These are phyloP conservation scores for Bombus terrestris DNA, from an alignment of 1,140 invertebrate genomes.

Conservation along the genomic window DNA sequence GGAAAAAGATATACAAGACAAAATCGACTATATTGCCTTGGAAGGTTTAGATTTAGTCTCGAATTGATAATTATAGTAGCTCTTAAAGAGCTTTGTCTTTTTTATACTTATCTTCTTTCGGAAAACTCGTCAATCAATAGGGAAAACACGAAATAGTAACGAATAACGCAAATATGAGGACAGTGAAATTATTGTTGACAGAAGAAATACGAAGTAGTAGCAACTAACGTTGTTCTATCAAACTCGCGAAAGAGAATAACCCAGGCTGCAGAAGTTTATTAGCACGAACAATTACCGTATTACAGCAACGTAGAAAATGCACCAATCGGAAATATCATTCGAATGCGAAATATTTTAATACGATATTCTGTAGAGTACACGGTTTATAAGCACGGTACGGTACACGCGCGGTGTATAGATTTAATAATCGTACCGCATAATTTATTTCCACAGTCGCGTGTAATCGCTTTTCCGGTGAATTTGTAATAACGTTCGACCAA, in stretches of 20 bases:
- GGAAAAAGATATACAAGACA: accelerated
- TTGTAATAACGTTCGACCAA: slow-evolving; percentile 47
- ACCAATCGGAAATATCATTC: slow-evolving; percentile 17
- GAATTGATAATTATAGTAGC: background rate
- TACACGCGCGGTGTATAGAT: slow-evolving; percentile 25
- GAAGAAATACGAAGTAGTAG: background rate
- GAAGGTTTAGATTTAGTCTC: background rate
- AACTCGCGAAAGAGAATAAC: slow-evolving; percentile 39
- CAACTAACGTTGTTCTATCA: background rate
- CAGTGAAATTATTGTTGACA: background rate
- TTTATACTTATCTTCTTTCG: too few relatives aligned
- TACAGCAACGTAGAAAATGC: slow-evolving; percentile 39
- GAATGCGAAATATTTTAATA: slow-evolving; percentile 42
- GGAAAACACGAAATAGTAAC: too few relatives aligned
- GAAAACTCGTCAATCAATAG: too few relatives aligned
- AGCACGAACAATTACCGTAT: slow-evolving; percentile 22
- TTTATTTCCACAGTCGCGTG: slow-evolving; percentile 44
- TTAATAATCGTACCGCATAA: slow-evolving; percentile 50
- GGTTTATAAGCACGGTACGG: slow-evolving; percentile 20
- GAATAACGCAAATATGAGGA: too few relatives aligned
- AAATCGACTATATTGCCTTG: background rate
- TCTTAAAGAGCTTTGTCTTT: too few relatives aligned
- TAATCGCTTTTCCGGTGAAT: slow-evolving; percentile 50
- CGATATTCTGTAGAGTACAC: slow-evolving; percentile 10
- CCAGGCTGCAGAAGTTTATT: slow-evolving; percentile 39